Percentiles rank a stretch among this genome's conserved stretches.
Conservation (phyloP, 92 coral and sea anemone genomes). For the Anthopleura xanthogrammica region DNA sequence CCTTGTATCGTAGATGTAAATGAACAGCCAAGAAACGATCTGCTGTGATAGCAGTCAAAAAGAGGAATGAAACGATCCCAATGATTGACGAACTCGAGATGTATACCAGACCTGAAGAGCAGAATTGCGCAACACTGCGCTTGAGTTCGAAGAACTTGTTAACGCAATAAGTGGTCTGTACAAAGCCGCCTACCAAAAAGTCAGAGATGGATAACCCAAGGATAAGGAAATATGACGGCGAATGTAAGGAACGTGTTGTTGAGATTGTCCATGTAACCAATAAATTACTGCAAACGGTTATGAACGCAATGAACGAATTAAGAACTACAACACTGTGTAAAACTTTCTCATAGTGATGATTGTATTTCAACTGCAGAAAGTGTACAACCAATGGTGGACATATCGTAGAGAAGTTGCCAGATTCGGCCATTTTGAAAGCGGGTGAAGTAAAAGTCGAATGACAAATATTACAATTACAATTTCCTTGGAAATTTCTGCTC, state of each 20-base stretch:
- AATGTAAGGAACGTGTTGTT: constrained; percentile 1
- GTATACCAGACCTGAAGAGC: background rate
- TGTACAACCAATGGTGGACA: background rate
- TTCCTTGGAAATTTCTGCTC: too few species aligned
- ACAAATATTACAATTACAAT: too few species aligned
- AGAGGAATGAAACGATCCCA: background rate
- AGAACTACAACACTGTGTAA: constrained; percentile 10
- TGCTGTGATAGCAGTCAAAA: constrained; percentile 9
- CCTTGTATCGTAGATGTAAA: background rate
- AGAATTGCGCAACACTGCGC: background rate
- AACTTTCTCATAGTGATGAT: background rate
- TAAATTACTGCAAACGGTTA: background rate
- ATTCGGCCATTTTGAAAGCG: too few species aligned
- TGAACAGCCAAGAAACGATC: constrained; percentile 12
- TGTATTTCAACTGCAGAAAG: background rate
- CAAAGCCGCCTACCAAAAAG: background rate
- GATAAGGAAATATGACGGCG: constrained; percentile 6
- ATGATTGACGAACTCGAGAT: background rate
- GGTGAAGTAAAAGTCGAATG: too few species aligned
- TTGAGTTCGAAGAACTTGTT: constrained; percentile 14
- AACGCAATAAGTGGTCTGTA: constrained; percentile 8
- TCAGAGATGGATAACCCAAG: constrained; percentile 18
- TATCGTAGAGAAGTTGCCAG: background rate
- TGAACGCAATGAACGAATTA: constrained; percentile 5
- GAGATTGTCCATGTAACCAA: background rate